These are phyloP conservation scores for Enteromius viviparus DNA, from an alignment of 2,797 vertebrate genomes.

Conservation along the genomic window DNA sequence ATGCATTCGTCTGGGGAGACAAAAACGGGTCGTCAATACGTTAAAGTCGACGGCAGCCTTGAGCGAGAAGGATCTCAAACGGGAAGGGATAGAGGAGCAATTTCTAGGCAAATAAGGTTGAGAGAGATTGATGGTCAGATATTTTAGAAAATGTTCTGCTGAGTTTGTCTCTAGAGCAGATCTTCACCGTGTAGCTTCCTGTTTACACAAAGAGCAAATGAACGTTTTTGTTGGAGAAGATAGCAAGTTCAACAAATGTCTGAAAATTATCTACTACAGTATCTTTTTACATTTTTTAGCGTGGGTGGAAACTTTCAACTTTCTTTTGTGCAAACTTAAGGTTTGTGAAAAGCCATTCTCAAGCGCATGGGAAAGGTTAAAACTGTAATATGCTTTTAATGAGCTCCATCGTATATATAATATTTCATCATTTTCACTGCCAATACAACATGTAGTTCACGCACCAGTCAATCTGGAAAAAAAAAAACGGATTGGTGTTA, in stretches of 20 bases:
- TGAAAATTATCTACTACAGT: neutral
- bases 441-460: slow-evolving; percentile 70
- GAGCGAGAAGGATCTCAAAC: slow-evolving; percentile 44
- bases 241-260: neutral
- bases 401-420: slow-evolving; percentile 82
- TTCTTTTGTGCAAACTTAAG: slow-evolving; percentile 33
- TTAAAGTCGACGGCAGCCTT: slow-evolving; percentile 55
- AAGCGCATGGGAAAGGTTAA: slow-evolving; percentile 50
- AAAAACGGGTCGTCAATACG: slow-evolving; percentile 47
- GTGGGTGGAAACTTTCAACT: neutral
- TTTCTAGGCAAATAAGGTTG: slow-evolving; percentile 49
- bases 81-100: slow-evolving; percentile 24
- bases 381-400: slow-evolving; percentile 79
- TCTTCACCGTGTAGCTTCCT: neutral
- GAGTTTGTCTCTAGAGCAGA: slow-evolving; percentile 12
- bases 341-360: slow-evolving; percentile 31
- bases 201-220: slow-evolving; percentile 13
- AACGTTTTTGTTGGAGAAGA: neutral
- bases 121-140: slow-evolving; percentile 36
- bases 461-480: slow-evolving; percentile 56
- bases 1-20: slow-evolving; percentile 58
- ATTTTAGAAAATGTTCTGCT: neutral
- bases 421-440: slow-evolving; percentile 81
- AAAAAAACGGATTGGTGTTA: slow-evolving; percentile 53
- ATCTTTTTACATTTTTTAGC: neutral